Conservation (phyloP, 2,888 invertebrate genomes). For the Torymus texanus region DNA sequence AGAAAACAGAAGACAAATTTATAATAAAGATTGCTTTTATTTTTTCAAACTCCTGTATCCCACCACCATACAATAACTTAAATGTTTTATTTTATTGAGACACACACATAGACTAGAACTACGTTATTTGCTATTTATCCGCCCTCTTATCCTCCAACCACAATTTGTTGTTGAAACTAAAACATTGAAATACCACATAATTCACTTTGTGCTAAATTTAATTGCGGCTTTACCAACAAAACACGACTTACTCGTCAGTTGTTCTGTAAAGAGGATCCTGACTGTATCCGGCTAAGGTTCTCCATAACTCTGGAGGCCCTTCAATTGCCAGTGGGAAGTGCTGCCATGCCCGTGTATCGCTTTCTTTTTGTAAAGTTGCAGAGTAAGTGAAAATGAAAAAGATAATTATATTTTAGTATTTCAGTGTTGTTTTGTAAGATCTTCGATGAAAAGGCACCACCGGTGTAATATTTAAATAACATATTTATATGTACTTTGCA, state of each 20-base stretch:
- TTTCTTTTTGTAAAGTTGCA: slow-evolving; percentile 32
- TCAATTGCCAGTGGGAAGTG: slow-evolving; percentile 70
- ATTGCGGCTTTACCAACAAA: background rate
- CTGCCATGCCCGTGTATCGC: slow-evolving; percentile 64
- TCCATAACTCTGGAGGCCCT: slow-evolving; percentile 71
- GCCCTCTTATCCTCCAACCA: slow-evolving; percentile 51
- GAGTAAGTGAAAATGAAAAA: background rate
- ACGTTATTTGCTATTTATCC: slow-evolving; percentile 1
- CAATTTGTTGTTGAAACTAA: slow-evolving; percentile 54
- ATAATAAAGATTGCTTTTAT: slow-evolving; percentile 30
- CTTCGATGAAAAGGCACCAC: background rate
- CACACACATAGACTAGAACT: background rate
- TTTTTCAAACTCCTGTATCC: slow-evolving; percentile 18
- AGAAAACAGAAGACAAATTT: background rate
- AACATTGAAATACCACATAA: slow-evolving; percentile 17
- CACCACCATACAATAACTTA: slow-evolving; percentile 30
- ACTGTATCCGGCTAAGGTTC: slow-evolving; percentile 68
- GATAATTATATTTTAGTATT: background rate
- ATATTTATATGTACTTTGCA: no score
- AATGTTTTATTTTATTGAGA: background rate
- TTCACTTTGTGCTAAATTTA: no score
- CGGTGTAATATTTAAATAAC: no score
- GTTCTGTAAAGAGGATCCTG: slow-evolving; percentile 58
- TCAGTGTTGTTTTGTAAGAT: background rate
- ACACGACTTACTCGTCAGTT: slow-evolving; percentile 61